These are phyloP conservation scores for Fabriciana adippe DNA, from an alignment of 2,888 invertebrate genomes.

Conservation along the genomic window DNA sequence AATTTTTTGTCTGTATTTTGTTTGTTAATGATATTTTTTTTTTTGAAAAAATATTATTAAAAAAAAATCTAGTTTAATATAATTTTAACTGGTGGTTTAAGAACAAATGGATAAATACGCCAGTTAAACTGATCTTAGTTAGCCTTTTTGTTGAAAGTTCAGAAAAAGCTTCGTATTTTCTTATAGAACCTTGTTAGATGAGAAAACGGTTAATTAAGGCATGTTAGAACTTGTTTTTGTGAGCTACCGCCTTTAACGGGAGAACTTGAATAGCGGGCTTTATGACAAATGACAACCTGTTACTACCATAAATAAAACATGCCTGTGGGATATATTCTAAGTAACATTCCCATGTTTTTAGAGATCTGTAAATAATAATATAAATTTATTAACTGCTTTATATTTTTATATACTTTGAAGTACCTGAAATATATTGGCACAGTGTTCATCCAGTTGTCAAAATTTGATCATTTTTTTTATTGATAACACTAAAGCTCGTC, in stretches of 20 bases:
- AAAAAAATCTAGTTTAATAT: no score
- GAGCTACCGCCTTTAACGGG: not conserved
- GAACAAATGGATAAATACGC: not conserved
- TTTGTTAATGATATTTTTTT: no score
- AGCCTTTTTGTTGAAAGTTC: not conserved
- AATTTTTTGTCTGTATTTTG: no score
- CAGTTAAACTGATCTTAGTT: not conserved
- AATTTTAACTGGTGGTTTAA: no score
- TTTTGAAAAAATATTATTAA: no score
- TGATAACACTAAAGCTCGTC: no score
- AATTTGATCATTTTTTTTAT: no score
- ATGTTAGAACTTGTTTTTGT: constrained; percentile 5
- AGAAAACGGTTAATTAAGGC: constrained; percentile 17
- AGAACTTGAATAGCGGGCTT: not conserved
- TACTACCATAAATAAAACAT: not conserved
- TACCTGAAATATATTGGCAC: not conserved
- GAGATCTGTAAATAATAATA: not conserved
- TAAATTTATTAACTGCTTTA: no score
- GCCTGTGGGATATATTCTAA: constrained; percentile 4
- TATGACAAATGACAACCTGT: constrained; percentile 6
- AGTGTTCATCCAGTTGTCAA: no score
- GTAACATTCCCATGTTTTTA: not conserved
- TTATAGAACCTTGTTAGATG: constrained; percentile 3
- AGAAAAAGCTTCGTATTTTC: constrained; percentile 3
- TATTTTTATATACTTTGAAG: not conserved